A percentile compares a stretch with the other conserved stretches of the same genome.
These are phyloP conservation scores for Halichondria panicea DNA, from an alignment of 37 sponge, comb jelly and placozoan genomes.

Conservation along the genomic window DNA sequence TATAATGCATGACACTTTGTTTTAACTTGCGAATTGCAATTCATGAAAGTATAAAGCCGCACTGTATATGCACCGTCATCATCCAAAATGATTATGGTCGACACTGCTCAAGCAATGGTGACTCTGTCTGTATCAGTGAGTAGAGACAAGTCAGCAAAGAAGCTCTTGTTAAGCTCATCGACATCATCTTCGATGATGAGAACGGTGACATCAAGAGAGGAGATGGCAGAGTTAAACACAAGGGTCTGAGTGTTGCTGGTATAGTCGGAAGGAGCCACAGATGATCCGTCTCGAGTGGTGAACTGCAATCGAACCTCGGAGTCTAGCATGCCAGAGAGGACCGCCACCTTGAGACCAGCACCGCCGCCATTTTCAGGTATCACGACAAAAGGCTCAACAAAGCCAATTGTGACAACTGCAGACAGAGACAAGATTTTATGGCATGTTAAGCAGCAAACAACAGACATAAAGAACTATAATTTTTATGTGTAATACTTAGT, in stretches of 20 bases:
- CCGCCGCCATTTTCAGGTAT: background rate
- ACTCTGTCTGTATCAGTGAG: background rate
- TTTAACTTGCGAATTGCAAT: no score
- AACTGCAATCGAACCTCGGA: no score
- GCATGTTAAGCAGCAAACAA: no score
- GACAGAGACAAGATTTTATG: background rate
- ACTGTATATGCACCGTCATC: constrained; percentile 42
- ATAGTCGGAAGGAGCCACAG: constrained; percentile 14
- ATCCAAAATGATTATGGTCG: constrained; percentile 4
- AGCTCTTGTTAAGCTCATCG: background rate
- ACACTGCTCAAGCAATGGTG: background rate
- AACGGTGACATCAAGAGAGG: background rate
- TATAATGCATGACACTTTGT: no score
- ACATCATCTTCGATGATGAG: constrained; percentile 10
- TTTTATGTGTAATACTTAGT: no score
- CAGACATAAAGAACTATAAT: no score
- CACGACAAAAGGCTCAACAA: background rate
- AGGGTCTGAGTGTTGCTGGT: background rate
- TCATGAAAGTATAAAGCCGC: no score
- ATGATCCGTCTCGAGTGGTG: no score
- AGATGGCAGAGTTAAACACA: background rate
- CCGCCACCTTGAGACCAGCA: background rate
- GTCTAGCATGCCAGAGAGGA: no score
- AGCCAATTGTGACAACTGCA: background rate
- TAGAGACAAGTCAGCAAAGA: background rate